Evolutionary conservation across 2,888 invertebrate species (phyloP), one percentile per base, ranked within the genome.

Genomic region (Hirtodrosophila cameraria): DNA sequence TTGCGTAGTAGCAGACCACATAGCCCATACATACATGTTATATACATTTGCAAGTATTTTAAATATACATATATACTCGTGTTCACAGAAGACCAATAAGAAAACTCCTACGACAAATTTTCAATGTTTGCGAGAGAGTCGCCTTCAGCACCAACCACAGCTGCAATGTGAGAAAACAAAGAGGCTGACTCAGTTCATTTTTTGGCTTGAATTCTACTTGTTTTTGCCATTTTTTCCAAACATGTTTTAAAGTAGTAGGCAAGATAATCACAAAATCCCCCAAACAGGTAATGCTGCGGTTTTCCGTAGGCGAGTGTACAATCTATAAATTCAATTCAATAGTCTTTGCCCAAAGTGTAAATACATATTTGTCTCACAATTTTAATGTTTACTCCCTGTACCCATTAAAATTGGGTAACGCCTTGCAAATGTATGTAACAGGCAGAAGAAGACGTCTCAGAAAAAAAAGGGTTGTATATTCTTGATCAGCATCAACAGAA

Each of bases 71-170:
- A 27, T 11, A 33, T 38, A 45, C 7, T 28, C 9, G 36, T 16
- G 53, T 31, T 16, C 36, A 49, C 33, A 45, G 48, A 41, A 66
- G 31, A 28, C 35, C 30, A 39, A 61, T 55, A 57, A 59, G 55
- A 45, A 31, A 57, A 64, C 83, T 63, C 79, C 83, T 83, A 79
- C 79, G 80, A 65, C 63, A 65, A 52, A 65, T 71, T 80, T 49
- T 72, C 79, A 72, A 77, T 79, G 83, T 83, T 80, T 77, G 83
- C 68, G 61, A 65, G 43, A 31, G 48, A 50, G 31, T 83, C 33
- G 72, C 80, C 79, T 79, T 83, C 83, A 67, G 53, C 70, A 55
- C 43, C 52, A 50, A 50, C 23, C 50, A 33, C 55, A 66, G 45
- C 57, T 52, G 53, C 53, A 72, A 53, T 46, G 39, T 58, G 38